Conservation (phyloP, 2,888 invertebrate species). For the Amphipoea lucens region DNA sequence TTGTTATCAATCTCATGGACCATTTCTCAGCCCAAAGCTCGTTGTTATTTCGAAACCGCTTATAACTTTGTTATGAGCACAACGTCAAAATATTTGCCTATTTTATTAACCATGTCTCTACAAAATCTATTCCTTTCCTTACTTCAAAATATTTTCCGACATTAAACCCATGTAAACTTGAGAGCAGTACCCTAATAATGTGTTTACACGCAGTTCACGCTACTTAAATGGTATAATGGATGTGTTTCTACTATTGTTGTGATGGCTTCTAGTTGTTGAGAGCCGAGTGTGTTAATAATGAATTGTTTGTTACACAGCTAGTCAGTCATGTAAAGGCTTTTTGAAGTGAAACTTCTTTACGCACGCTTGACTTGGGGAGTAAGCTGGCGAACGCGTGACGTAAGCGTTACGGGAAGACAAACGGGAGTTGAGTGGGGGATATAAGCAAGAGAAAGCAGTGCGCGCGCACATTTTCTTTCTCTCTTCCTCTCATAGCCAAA, state of each 20-base stretch:
- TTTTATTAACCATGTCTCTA: not conserved
- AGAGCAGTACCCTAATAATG: constrained; percentile 39
- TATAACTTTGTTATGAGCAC: not conserved
- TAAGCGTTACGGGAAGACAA: too few species aligned
- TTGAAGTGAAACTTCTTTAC: too few species aligned
- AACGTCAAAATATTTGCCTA: not conserved
- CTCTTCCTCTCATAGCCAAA: too few species aligned
- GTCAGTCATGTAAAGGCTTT: not conserved
- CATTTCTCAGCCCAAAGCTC: not conserved
- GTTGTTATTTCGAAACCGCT: not conserved
- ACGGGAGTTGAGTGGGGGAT: too few species aligned
- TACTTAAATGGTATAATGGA: constrained; percentile 26
- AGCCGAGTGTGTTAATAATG: constrained; percentile 1
- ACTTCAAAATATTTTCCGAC: constrained; percentile 2
- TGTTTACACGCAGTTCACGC: constrained; percentile 40
- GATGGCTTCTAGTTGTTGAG: constrained; percentile 4
- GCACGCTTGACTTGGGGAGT: too few species aligned
- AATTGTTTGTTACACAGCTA: not conserved
- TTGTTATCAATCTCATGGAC: not conserved
- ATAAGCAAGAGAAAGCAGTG: too few species aligned
- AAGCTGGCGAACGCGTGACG: too few species aligned
- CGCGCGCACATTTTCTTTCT: too few species aligned
- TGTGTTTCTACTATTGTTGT: constrained; percentile 2
- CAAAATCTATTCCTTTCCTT: not conserved
- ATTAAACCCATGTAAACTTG: not conserved